Base-by-base conservation (phyloP, 2,797 vertebrate genomes). In the Catostomus latipinnis region DNA sequence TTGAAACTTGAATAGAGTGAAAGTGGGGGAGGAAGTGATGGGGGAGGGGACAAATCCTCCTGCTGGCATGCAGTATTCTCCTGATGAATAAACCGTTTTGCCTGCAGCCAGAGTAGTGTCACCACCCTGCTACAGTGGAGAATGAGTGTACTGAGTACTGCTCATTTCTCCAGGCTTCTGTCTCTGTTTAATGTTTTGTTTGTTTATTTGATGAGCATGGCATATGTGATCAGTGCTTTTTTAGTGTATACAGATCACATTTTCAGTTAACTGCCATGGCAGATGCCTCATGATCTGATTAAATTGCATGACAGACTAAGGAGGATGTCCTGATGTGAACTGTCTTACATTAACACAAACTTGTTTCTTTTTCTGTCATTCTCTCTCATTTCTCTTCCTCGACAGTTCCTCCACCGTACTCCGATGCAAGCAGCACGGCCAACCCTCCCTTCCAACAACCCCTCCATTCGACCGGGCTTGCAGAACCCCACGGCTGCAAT, bases 401-500 rank as follows among this genome's bases (percentile, higher is more conserved):
- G 52, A 6, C 14, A 99, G 98, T 98, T 99, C 96, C 97, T 99
- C 85, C 97, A 96, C 94, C 96, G 98, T 93, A 92, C 96, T 88
- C 98, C 96, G 89, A 96, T 99, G 89, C 98, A 99, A 93, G 93
- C 96, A 78, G 93, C 96, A 0, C 90, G 98, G 88, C 95, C 97
- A 14, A 90, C 94, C 87, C 93, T 99, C 90, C 95, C 96, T 76
- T 96, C 95, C 79, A 98, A 95, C 93, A 93, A 89, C 60, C 95
- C 96, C 83, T 96, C 97, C 83, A 91, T 99, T 88, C 96, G 97
- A 76, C 94, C 97, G 0, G 96, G 96, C 67, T 95, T 96, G 0
- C 98, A 99, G 86, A 94, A 93, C 1, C 96, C 97, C 1, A 82
- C 93, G 0, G 92, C 97, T 0, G 95, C 97, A 0, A 96, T 99